Base-by-base conservation (phyloP, 2,888 invertebrate species). In the Anodontia alba region DNA sequence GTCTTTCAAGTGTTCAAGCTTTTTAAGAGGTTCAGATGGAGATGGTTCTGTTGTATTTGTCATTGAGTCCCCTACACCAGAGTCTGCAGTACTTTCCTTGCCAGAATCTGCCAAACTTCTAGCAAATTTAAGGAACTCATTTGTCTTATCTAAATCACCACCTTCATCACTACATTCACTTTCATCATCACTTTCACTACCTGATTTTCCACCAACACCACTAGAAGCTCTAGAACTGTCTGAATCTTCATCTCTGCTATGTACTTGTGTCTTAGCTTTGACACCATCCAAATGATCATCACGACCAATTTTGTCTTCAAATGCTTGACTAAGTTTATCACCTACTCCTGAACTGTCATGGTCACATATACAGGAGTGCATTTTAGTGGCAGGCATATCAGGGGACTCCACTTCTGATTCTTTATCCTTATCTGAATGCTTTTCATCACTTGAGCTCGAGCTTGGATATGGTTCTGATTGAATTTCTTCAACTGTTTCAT, bases 81-180 rank as follows among this genome's bases (percentile, higher is more conserved):
- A 91, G 81, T 91, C 91, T 29, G 87, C 84, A 12, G 91, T 90
- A 46, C 84, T 87, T 69, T 91, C 90, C 68, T 88, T 90, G n/a
- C 89, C 89, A 54, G 87, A 87, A 71, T 90, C 90, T 1, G 89
- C 89, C 43, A 92, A 80, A 78, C 87, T 85, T 84, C 86, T 88
- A 70, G 89, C 89, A 81, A 89, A 89, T 79, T 87, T 85, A 12
- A 88, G 76, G 42, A 89, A 88, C 69, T 88, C 87, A 38, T 87
- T 81, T 70, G 82, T 80, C 51, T 80, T 54, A 46, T 83, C 77
- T 20, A 51, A 71, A 36, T 86, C 82, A 12, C 73, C 88, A 57
- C 86, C 87, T 42, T 83, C 87, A 54, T 82, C 81, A 77, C 81
- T 85, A 43, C 62, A 70, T 0, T 84, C 81, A 51, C 74, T 67